Conservation (phyloP, 2,888 invertebrate species). For the Dryobota labecula region DNA sequence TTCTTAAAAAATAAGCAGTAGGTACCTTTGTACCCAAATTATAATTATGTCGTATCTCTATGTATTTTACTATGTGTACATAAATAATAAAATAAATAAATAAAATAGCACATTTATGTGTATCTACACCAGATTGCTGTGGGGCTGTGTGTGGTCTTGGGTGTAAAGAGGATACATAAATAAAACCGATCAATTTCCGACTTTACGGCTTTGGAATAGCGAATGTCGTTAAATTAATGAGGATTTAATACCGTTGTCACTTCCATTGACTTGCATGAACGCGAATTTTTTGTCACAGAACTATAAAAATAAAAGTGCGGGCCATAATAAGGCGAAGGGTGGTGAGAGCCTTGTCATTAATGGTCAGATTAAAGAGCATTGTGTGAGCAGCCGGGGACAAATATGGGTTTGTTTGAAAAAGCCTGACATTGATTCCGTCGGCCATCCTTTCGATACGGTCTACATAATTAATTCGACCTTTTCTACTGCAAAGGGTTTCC, state of each 20-base stretch:
- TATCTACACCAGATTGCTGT: conserved; percentile 3
- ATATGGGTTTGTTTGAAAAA: conserved; percentile 69
- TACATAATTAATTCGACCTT: conserved; percentile 64
- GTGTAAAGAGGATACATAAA: conserved; percentile 42
- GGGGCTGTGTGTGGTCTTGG: conserved; percentile 33
- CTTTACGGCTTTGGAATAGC: conserved; percentile 55
- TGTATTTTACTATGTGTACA: no score
- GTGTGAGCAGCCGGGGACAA: conserved; percentile 46
- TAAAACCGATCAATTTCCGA: conserved; percentile 52
- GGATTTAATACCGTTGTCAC: conserved; percentile 64
- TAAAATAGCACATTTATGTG: conserved; percentile 17
- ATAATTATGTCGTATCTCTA: no score
- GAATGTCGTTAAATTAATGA: conserved; percentile 59
- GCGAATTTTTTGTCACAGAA: conserved; percentile 67
- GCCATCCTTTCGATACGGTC: conserved; percentile 62
- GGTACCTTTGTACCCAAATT: no score
- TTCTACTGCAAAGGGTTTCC: conserved; percentile 47
- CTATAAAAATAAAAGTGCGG: conserved; percentile 72
- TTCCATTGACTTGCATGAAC: conserved; percentile 79
- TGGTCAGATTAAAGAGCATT: conserved; percentile 68
- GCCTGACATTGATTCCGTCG: conserved; percentile 65
- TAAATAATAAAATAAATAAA: no score
- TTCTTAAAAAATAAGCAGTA: no score
- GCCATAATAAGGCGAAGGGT: conserved; percentile 75
- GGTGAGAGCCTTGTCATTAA: conserved; percentile 74